Conservation (phyloP, 2,797 vertebrate genomes). For the Tokudaia tokunoshimensis region DNA sequence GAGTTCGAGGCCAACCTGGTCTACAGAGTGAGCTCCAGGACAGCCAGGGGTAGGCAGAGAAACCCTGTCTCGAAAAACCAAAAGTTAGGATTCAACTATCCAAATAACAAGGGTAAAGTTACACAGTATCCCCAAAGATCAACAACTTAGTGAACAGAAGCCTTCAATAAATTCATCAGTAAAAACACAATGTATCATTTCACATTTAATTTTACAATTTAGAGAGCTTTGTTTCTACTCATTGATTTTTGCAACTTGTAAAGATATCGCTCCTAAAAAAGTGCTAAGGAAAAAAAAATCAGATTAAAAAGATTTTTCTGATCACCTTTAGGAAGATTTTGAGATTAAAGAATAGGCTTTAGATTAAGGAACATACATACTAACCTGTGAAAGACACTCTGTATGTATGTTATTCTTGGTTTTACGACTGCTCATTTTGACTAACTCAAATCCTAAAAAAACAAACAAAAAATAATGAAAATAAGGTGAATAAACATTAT, state of each 20-base stretch:
- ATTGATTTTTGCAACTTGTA: background rate
- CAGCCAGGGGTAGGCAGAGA: too few relatives aligned
- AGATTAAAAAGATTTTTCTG: conserved; percentile 42
- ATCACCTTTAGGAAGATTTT: background rate
- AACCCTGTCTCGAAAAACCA: too few relatives aligned
- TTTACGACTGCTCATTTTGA: conserved; percentile 93
- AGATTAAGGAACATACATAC: conserved; percentile 67
- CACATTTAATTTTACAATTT: background rate
- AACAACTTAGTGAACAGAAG: background rate
- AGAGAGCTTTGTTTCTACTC: background rate
- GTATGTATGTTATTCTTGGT: conserved; percentile 84
- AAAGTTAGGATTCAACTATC: conserved; percentile 27
- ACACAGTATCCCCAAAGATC: background rate
- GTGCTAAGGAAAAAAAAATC: background rate
- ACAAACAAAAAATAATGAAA: background rate
- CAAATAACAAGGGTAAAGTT: conserved; percentile 40
- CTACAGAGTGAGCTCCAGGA: too few relatives aligned
- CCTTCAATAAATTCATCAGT: background rate
- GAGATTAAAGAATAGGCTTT: background rate
- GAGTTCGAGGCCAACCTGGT: too few relatives aligned
- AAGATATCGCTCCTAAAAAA: background rate
- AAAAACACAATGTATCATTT: background rate
- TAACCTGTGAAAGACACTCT: conserved; percentile 93
- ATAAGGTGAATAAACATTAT: conserved; percentile 34
- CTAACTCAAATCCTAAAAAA: conserved; percentile 65